Percentiles rank a stretch among this genome's conserved stretches.
These are phyloP conservation scores for Centropus bengalensis DNA, from an alignment of 2,113 vertebrate genomes.

Conservation along the genomic window DNA sequence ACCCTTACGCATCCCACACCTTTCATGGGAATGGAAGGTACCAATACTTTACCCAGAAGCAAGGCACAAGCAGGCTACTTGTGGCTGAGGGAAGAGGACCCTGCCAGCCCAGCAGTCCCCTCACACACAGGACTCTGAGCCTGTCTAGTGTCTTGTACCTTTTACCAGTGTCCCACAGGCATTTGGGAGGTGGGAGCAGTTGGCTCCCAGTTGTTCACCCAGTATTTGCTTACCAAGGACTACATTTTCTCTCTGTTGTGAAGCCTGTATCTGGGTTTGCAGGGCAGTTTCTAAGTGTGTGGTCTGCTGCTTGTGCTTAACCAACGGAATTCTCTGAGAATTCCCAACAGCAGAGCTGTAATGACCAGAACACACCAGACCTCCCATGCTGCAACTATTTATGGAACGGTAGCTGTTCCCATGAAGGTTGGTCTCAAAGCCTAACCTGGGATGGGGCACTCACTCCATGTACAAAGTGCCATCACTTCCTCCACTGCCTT, in stretches of 20 bases:
- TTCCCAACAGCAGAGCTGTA: background rate
- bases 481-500: background rate
- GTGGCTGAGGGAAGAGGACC: background rate
- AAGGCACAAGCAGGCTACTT: background rate
- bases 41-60: background rate
- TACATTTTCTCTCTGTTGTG: fast-evolving
- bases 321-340: background rate
- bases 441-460: background rate
- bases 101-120: background rate
- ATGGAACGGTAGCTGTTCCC: background rate
- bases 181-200: background rate
- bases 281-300: background rate
- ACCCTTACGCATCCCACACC: fast-evolving
- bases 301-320: background rate
- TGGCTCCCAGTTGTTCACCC: background rate
- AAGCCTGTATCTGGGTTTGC: background rate
- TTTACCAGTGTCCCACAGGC: background rate
- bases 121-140: fast-evolving
- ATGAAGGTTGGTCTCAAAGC: background rate
- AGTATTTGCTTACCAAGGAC: background rate
- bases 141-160: background rate
- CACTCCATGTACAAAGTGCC: background rate
- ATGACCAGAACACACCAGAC: background rate
- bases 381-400: background rate
- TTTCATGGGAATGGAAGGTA: background rate